These are phyloP conservation scores for Drosophila aff. DNA, from an alignment of 1,140 invertebrate genomes.

Conservation along the genomic window DNA sequence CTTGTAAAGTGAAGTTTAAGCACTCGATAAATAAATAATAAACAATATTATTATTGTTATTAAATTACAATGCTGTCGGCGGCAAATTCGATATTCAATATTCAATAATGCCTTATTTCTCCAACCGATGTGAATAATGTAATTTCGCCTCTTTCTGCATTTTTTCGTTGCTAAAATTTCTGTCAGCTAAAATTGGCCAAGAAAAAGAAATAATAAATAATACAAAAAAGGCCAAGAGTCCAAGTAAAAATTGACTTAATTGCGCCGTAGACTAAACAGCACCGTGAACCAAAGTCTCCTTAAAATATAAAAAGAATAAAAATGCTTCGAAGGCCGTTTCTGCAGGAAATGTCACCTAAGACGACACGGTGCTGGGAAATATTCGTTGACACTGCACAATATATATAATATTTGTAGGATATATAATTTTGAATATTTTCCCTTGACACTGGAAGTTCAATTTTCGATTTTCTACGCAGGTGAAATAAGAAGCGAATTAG, in stretches of 20 bases:
- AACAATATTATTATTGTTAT: constrained; percentile 39
- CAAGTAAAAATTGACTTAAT: neutral
- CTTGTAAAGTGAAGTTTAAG: constrained; percentile 23
- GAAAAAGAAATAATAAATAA: neutral
- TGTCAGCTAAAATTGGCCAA: constrained; percentile 40
- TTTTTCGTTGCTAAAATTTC: constrained; percentile 6
- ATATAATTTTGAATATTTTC: constrained; percentile 12
- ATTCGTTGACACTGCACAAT: constrained; percentile 63
- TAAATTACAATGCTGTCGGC: constrained; percentile 24
- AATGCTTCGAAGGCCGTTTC: constrained; percentile 70
- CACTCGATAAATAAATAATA: constrained; percentile 9
- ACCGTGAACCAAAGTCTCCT: neutral
- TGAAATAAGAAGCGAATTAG: constrained; percentile 3
- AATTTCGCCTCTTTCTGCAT: constrained; percentile 42
- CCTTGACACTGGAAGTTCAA: constrained; percentile 1
- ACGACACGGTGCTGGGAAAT: constrained; percentile 42
- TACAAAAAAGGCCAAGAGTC: neutral
- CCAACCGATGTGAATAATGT: constrained; percentile 36
- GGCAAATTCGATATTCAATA: constrained; percentile 16
- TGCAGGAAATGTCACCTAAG: constrained; percentile 76
- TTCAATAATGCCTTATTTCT: constrained; percentile 17
- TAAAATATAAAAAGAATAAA: constrained; percentile 25
- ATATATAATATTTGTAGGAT: neutral
- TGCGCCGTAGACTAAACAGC: constrained; percentile 12
- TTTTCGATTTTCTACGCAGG: constrained; percentile 35